A percentile compares a stretch with the other conserved stretches of the same genome.
Evolutionary conservation across 2,113 vertebrate genomes (phyloP).

Genomic region (Craseonycteris thonglongyai): DNA sequence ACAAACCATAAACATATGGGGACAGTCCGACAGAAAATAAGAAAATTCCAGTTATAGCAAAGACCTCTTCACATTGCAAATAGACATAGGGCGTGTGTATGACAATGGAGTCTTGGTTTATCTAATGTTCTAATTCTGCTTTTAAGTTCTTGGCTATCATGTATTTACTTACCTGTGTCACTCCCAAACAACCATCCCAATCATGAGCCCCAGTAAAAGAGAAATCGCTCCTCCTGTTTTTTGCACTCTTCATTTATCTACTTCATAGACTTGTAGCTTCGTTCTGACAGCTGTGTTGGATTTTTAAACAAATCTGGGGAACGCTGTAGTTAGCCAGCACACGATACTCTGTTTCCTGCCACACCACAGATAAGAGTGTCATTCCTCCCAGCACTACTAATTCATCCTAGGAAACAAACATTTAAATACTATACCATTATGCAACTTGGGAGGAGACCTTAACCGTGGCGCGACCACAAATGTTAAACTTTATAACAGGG

Average conservation of each 20-base stretch:
- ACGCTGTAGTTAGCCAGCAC: neutral
- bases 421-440: neutral
- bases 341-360: neutral
- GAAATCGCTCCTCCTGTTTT: neutral
- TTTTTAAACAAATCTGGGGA: neutral
- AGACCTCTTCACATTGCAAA: neutral
- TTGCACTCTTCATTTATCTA: neutral
- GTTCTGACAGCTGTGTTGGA: neutral
- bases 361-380: neutral
- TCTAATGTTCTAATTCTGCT: neutral
- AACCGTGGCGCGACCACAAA: neutral
- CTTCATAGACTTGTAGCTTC: neutral
- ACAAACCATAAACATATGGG: neutral
- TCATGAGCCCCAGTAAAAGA: neutral
- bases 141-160: neutral
- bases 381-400: neutral
- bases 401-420: neutral
- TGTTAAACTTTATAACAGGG: neutral
- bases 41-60: neutral
- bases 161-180: neutral
- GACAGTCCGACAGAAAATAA: neutral
- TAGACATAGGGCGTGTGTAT: neutral
- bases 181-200: neutral
- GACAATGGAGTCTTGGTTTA: neutral
- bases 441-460: neutral